Base-by-base conservation (phyloP, 2,888 invertebrate species). In the Erebia epiphron region DNA sequence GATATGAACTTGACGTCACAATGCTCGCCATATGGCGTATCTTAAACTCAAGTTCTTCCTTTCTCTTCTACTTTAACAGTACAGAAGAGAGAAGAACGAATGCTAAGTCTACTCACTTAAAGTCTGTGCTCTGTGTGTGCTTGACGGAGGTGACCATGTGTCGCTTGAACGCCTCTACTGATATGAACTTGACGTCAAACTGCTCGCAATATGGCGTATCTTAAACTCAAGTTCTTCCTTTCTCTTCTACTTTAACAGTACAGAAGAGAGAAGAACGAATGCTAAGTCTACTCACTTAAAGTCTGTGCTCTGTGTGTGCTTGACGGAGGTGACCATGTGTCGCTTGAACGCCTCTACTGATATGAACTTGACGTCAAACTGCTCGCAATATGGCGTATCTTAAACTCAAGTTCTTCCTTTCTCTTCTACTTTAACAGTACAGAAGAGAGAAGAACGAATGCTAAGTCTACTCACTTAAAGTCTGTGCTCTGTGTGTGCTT, bases 1-100 rank as follows among this genome's bases (percentile, higher is more conserved):
- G 88, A 87, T 0, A 86, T 76, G 74, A 93, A 92, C 75, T 88
- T 85, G 14, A 93, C 88, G 78, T 91, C 89, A 73, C 92, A 93
- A 16, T 85, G 83, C 60, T 79, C 80, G 75, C 92, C 92, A 75
- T 87, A 91, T 7, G 86, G 90, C 1, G 85, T 86, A 1, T 83
- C 46, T 57, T 65, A 1, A 73, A 75, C 21, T 75, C 77, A 4
- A 50, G 58, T 13, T 76, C 78, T 8, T 35, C 73, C n/a, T 79
- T 76, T 57, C 26, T 56, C 50, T 46, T 46, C 46, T 11, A 13
- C 11, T 46, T 3, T 46, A 0, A 46, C 9, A 2, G 46, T 46
- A 46, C 1, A 13, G 13, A 46, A 46, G 2, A 46, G 46, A 46
- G 46, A 46, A 35, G 11, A 46, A 46, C 2, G 13, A 11, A 46